phyloP scores from a whole-genome alignment of 2,113 vertebrate genomes.

The Burhinus oedicnemus region DNA sequence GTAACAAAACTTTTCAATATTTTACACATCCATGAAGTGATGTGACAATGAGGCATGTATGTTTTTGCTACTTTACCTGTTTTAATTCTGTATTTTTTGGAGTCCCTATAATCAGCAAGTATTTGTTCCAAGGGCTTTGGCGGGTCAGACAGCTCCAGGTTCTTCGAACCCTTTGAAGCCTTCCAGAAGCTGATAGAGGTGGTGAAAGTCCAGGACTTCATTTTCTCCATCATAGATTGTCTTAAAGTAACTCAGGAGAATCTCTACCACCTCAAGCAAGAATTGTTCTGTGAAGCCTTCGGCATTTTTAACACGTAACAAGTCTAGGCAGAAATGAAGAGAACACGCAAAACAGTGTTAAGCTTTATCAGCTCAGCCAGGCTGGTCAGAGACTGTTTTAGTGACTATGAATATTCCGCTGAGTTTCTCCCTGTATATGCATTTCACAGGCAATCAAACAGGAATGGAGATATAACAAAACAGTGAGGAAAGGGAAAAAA shows the following conservation, averaged over 20 bases:
- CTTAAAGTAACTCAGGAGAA: conserved; percentile 71
- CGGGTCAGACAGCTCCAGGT: conserved; percentile 65
- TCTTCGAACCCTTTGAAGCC: conserved; percentile 76
- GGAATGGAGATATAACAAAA: background rate
- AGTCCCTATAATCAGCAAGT: conserved; percentile 71
- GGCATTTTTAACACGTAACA: conserved; percentile 65
- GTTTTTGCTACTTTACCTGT: conserved; percentile 50
- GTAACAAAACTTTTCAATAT: background rate
- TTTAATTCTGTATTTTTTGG: conserved; percentile 77
- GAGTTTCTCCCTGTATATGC: background rate
- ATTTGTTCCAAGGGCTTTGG: conserved; percentile 73
- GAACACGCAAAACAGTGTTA: background rate
- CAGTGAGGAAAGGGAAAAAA: background rate
- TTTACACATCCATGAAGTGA: background rate
- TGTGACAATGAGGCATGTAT: background rate
- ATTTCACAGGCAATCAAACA: background rate
- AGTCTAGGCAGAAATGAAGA: conserved; percentile 30
- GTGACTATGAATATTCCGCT: background rate
- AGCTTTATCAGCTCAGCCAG: background rate
- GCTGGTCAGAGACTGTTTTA: background rate
- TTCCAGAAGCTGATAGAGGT: conserved; percentile 75
- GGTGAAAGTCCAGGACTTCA: conserved; percentile 79
- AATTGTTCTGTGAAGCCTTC: conserved; percentile 59
- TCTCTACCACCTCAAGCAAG: conserved; percentile 70
- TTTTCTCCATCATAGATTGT: conserved; percentile 65